phyloP scores from a whole-genome alignment of 2,888 invertebrate genomes.

The Hydroisotoma schaefferi region DNA sequence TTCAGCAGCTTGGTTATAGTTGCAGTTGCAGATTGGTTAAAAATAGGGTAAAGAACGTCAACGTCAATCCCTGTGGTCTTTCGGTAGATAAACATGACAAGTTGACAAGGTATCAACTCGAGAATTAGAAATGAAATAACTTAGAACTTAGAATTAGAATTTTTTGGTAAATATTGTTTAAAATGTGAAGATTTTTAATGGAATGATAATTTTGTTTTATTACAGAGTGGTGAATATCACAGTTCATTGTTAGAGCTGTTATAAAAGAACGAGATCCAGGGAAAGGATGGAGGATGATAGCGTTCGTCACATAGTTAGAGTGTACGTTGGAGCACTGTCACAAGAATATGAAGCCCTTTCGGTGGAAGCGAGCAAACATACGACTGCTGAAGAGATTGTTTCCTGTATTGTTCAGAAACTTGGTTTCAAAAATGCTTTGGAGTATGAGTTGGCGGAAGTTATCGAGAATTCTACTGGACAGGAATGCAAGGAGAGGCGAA shows the following conservation, averaged over 20 bases:
- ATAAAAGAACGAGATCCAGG: background rate
- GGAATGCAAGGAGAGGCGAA: constrained; percentile 86
- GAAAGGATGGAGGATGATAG: constrained; percentile 49
- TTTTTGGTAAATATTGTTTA: too few relatives aligned
- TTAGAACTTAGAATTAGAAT: too few relatives aligned
- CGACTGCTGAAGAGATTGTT: constrained; percentile 86
- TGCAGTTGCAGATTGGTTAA: too few relatives aligned
- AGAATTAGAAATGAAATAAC: too few relatives aligned
- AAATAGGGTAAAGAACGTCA: too few relatives aligned
- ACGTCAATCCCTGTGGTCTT: too few relatives aligned
- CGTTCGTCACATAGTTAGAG: constrained; percentile 68
- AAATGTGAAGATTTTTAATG: too few relatives aligned
- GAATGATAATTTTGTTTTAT: background rate
- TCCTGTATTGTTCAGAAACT: constrained; percentile 77
- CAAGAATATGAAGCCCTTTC: constrained; percentile 74
- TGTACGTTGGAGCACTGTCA: constrained; percentile 83
- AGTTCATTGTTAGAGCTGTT: constrained; percentile 7
- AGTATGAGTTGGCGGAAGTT: constrained; percentile 82
- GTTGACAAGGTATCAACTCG: too few relatives aligned
- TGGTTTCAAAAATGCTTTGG: constrained; percentile 60
- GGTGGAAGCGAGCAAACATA: constrained; percentile 57
- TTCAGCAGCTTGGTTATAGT: too few relatives aligned
- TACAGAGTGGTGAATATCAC: background rate
- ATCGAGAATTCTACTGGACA: constrained; percentile 80
- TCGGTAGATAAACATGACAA: too few relatives aligned